A percentile compares a stretch with the other conserved stretches of the same genome.
These are phyloP conservation scores for Euschistus heros DNA, from an alignment of 1,140 invertebrate genomes.

Conservation along the genomic window DNA sequence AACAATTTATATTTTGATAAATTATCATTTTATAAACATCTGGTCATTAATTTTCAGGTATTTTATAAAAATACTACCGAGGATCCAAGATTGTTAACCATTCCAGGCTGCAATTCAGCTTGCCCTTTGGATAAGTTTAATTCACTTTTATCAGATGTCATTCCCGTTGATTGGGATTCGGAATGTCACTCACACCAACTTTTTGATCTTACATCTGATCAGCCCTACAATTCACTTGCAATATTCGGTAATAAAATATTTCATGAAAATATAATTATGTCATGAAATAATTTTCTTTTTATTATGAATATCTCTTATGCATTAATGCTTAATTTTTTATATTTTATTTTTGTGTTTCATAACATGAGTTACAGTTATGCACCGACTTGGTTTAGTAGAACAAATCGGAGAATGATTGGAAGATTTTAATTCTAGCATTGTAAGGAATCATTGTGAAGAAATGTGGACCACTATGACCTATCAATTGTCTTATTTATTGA, in stretches of 20 bases:
- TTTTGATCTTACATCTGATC: conserved; percentile 16
- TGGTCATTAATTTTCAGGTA: conserved; percentile 38
- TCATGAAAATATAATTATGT: background rate
- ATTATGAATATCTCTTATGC: too few species aligned
- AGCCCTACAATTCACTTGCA: conserved; percentile 24
- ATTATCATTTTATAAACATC: too few species aligned
- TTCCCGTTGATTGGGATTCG: conserved; percentile 45
- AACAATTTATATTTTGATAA: background rate
- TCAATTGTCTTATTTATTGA: too few species aligned
- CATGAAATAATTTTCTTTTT: too few species aligned
- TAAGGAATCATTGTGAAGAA: too few species aligned
- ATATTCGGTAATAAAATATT: conserved; percentile 22
- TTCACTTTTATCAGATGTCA: conserved; percentile 38
- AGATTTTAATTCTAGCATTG: too few species aligned
- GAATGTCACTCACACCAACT: conserved; percentile 38
- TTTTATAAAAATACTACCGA: conserved; percentile 50
- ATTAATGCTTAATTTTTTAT: too few species aligned
- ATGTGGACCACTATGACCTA: too few species aligned
- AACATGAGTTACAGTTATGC: too few species aligned
- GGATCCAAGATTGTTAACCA: conserved; percentile 39
- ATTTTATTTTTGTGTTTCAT: too few species aligned
- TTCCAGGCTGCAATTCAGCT: conserved; percentile 46
- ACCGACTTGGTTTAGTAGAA: too few species aligned
- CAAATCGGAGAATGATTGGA: too few species aligned
- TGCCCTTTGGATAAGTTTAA: conserved; percentile 49